Evolutionary conservation across 2,113 vertebrate species (phyloP).

Genomic region (Ammodramus savannarum): DNA sequence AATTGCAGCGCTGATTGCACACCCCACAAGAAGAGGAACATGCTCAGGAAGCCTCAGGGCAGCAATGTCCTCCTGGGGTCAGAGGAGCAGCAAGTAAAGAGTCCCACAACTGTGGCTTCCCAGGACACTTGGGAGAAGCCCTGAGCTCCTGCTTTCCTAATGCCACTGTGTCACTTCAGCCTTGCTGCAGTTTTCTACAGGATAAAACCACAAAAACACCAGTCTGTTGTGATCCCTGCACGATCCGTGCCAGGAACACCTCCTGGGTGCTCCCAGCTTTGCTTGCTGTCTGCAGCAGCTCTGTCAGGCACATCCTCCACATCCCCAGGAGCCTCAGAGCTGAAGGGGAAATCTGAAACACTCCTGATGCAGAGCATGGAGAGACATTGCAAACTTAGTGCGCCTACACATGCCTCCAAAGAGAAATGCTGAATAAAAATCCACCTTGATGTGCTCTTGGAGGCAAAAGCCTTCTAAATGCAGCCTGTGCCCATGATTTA

Average conservation of each 20-base stretch:
- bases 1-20: not conserved
- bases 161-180: not conserved
- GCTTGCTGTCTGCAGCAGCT: not conserved
- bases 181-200: not conserved
- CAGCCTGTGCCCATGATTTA: conserved; percentile 59
- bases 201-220: not conserved
- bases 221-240: not conserved
- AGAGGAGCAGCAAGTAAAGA: not conserved
- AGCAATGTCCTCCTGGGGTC: not conserved
- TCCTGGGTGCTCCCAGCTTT: not conserved
- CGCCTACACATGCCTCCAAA: not conserved
- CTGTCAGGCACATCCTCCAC: not conserved
- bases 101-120: not conserved
- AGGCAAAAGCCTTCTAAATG: conserved; percentile 59
- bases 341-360: not conserved
- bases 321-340: not conserved
- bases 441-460: conserved; percentile 70
- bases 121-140: not conserved
- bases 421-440: conserved; percentile 34
- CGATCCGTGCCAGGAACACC: not conserved
- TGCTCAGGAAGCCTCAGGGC: not conserved
- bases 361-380: not conserved
- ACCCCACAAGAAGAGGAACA: not conserved
- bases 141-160: not conserved
- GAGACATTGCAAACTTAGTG: not conserved